Evolutionary conservation across 2,888 invertebrate species (phyloP), one percentile per base, ranked within the genome.

Genomic region (Melanargia galathea): DNA sequence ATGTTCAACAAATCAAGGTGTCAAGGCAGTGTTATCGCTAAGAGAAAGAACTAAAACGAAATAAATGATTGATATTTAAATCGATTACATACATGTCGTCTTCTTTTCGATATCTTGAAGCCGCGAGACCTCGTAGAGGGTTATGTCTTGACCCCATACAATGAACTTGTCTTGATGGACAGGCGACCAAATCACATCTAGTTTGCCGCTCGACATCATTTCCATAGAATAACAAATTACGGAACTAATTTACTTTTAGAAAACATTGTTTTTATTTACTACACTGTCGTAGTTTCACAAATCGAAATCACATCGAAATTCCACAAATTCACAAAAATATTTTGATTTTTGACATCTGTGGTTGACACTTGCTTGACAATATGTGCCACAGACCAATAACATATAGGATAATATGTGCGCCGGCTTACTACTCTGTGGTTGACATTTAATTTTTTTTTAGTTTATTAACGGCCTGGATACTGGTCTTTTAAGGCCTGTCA

Each of bases 161-260:
- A 98, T 94, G 79, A 98, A 98, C 80, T 96, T 96, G 76, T 97
- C 86, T 48, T 87, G 82, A 65, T 90, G 90, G 35, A 94, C 93
- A 0, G 97, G 97, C 33, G 97, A 96, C 98, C 98, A 98, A 77
- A 95, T 94, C 38, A 97, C 93, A 77, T 98, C 97, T 70, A 96
- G 90, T 84, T 95, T 95, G 66, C 75, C 76, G 58, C 82, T 81
- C 20, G 89, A 83, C 86, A 88, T 89, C 66, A 71, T 70, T 67
- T 69, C 55, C 59, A 67, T 66, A 1, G 11, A 45, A 22, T 18
- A 38, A 20, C 26, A 30, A 8, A 20, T 46, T 22, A 13, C 4
- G 8, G 7, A 52, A 52, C 6, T 33, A 20, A 52, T 52, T 35
- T 52, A 35, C 20, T 11, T 52, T 33, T 33, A 11, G 7, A 35